phyloP scores from a whole-genome alignment of 30 jellyfish, hydroid and myxozoan genomes.

The Cassiopea andromeda region DNA sequence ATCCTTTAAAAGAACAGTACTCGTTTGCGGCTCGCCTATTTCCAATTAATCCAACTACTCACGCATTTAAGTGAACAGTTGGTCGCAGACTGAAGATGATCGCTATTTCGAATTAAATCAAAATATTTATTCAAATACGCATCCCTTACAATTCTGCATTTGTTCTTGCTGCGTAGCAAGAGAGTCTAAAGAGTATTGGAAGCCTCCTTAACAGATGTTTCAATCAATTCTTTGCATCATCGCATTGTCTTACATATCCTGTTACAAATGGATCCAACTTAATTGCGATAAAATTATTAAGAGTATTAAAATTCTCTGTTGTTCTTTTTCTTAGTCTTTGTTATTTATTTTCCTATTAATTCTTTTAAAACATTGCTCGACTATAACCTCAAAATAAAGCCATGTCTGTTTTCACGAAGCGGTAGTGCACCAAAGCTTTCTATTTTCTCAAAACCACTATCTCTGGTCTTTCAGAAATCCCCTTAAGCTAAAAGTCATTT shows the following conservation, averaged over 20 bases:
- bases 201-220: slow-evolving; percentile 41
- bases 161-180: slow-evolving; percentile 33
- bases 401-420: too few relatives aligned
- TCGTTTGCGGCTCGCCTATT: not conserved
- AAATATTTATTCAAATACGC: slow-evolving; percentile 2
- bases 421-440: too few relatives aligned
- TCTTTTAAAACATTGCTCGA: too few relatives aligned
- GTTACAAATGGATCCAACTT: slow-evolving; percentile 25
- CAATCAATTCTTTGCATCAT: not conserved
- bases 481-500: too few relatives aligned
- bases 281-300: not conserved
- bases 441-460: too few relatives aligned
- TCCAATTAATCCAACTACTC: slow-evolving; percentile 29
- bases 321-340: not conserved
- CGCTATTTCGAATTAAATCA: slow-evolving; percentile 12
- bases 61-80: slow-evolving; percentile 9
- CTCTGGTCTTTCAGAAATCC: too few relatives aligned
- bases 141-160: not conserved
- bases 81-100: slow-evolving; percentile 32
- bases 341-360: too few relatives aligned
- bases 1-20: slow-evolving; percentile 31
- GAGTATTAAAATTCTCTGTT: not conserved
- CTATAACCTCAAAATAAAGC: too few relatives aligned
- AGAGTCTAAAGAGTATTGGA: slow-evolving; percentile 7
- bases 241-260: not conserved